Percentiles rank a stretch among this genome's conserved stretches.
Conservation (phyloP, 1,140 invertebrate species). For the Brachionus koreanus region DNA sequence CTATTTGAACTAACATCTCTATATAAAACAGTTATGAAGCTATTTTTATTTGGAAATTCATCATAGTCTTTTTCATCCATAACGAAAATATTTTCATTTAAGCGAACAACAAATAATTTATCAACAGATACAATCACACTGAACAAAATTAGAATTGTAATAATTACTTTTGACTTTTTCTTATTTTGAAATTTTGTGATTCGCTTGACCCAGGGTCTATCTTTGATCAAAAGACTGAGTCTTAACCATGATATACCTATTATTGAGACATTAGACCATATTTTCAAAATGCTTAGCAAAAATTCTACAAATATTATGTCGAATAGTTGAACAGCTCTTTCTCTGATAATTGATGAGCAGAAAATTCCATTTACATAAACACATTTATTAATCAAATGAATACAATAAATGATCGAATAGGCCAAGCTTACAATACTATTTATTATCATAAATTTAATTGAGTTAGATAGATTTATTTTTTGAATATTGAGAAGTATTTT, state of each 20-base stretch:
- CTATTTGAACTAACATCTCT: background rate
- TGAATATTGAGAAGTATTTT: background rate
- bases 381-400: background rate
- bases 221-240: background rate
- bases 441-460: background rate
- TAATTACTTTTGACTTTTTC: background rate
- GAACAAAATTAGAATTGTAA: background rate
- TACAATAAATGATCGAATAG: background rate
- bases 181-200: background rate
- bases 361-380: background rate
- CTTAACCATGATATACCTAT: background rate
- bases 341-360: background rate
- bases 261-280: background rate
- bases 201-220: background rate
- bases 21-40: background rate
- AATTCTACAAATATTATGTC: constrained; percentile 12
- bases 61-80: background rate
- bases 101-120: background rate
- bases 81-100: background rate
- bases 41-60: constrained; percentile 7
- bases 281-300: background rate
- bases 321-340: too few species aligned
- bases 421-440: background rate
- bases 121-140: background rate
- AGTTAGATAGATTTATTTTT: background rate